Percentiles rank a stretch among this genome's conserved stretches.
Evolutionary conservation across 2,888 invertebrate genomes (phyloP).

Genomic region (Leptura quadrifasciata): DNA sequence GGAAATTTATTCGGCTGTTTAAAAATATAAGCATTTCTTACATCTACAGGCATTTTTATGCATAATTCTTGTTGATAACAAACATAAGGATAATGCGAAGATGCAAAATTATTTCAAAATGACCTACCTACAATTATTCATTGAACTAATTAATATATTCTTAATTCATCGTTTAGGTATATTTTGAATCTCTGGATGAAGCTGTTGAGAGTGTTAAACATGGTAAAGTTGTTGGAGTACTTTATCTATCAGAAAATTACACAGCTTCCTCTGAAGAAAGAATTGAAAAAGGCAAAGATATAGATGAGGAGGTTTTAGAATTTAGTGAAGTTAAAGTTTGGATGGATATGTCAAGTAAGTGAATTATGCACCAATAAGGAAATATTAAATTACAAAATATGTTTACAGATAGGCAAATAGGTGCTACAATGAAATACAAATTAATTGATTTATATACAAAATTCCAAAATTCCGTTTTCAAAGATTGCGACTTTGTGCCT

Average conservation of each 20-base stretch:
- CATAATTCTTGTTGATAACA: no score
- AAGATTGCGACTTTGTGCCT: constrained; percentile 79
- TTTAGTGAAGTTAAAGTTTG: constrained; percentile 81
- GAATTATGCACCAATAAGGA: background rate
- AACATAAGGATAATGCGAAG: no score
- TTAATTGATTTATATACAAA: constrained; percentile 80
- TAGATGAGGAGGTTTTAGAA: constrained; percentile 75
- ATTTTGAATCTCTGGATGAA: constrained; percentile 75
- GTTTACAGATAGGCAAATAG: constrained; percentile 87
- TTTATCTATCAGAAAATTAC: constrained; percentile 85
- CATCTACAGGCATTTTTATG: background rate
- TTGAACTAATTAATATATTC: background rate
- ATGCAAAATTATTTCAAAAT: background rate
- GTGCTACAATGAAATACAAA: constrained; percentile 82
- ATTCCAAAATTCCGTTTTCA: constrained; percentile 80
- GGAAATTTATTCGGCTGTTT: background rate
- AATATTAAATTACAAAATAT: background rate
- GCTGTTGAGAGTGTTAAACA: constrained; percentile 76
- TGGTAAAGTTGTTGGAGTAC: constrained; percentile 79
- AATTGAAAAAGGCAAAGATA: constrained; percentile 77
- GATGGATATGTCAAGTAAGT: constrained; percentile 71
- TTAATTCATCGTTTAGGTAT: constrained; percentile 63
- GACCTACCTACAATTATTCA: background rate
- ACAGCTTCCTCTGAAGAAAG: constrained; percentile 79
- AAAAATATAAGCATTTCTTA: no score